Base-by-base conservation (phyloP, 2,888 invertebrate species). In the Epistrophe eligans region DNA sequence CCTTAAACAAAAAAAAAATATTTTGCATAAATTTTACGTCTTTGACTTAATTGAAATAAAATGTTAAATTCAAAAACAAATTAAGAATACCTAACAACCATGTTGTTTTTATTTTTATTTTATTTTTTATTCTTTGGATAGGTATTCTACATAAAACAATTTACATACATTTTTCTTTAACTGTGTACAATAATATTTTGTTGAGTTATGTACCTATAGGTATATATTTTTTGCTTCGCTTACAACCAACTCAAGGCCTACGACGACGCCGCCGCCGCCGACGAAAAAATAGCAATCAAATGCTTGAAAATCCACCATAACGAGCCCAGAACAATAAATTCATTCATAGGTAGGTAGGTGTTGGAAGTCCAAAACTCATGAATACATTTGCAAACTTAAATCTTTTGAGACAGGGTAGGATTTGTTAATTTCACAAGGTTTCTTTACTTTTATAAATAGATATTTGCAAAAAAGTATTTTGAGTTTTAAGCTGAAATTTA, bases 341-440 rank as follows among this genome's bases (percentile, higher is more conserved):
- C 70, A 82, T 82, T 82, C 77, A 82, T 82, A 82, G 82, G 87
- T 76, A 87, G 87, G 87, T 87, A n/a, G 87, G 76, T 77, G 82
- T 79, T 77, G 82, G 74, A 77, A 58, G 81, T 87, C 79, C 74
- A 64, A 87, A 76, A 76, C 74, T 82, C 82, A 82, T 82, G 87
- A 87, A 87, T 87, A 87, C 82, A 87, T 87, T 82, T 87, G 81
- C 74, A 79, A 82, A 62, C 70, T 81, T 81, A 64, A 81, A 70
- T 77, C 72, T 48, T n/a, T 35, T 10, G 28, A 35, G 7, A 24
- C 40, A 52, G 7, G 67, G 52, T 9, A 6, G 52, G 19, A 70
- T 52, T 52, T 35, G 52, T 8, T 58, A n/a, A 5, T 35, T n/a
- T n/a, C n/a, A n/a, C n/a, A n/a, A n/a, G n/a, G n/a, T n/a, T n/a